These are phyloP conservation scores for Meteorus colon DNA, from an alignment of 2,888 invertebrate species.

Conservation along the genomic window DNA sequence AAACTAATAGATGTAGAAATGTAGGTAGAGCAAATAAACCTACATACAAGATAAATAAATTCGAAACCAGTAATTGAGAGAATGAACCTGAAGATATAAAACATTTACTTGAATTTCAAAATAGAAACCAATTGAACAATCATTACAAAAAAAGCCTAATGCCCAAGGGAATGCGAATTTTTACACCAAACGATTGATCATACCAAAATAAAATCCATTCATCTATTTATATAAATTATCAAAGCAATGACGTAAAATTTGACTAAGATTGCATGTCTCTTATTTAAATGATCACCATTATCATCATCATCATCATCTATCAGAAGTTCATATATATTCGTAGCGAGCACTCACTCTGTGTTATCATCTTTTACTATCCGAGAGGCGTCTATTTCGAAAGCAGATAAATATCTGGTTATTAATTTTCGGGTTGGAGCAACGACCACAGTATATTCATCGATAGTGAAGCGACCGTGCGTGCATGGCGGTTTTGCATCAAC, in stretches of 20 bases:
- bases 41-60: neutral
- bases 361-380: slow-evolving; percentile 38
- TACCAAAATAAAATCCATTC: too few relatives aligned
- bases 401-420: slow-evolving; percentile 50
- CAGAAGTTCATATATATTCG: neutral
- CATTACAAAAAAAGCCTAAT: too few relatives aligned
- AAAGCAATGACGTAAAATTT: too few relatives aligned
- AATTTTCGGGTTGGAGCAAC: slow-evolving; percentile 48
- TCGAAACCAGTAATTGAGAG: neutral
- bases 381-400: slow-evolving; percentile 49
- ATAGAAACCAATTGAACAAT: too few relatives aligned
- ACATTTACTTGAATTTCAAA: too few relatives aligned
- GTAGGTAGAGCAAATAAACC: neutral
- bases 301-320: neutral
- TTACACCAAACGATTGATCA: too few relatives aligned
- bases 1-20: neutral
- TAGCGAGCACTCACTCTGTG: neutral
- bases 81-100: too few relatives aligned
- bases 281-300: neutral
- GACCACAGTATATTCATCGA: slow-evolving; percentile 38
- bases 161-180: too few relatives aligned
- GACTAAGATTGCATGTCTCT: too few relatives aligned
- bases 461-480: slow-evolving; percentile 17
- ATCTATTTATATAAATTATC: too few relatives aligned
- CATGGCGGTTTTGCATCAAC: slow-evolving; percentile 28